Percentiles rank a stretch among this genome's conserved stretches.
phyloP scores from a whole-genome alignment of 2,888 invertebrate species.

The Hedychridium roseum region DNA sequence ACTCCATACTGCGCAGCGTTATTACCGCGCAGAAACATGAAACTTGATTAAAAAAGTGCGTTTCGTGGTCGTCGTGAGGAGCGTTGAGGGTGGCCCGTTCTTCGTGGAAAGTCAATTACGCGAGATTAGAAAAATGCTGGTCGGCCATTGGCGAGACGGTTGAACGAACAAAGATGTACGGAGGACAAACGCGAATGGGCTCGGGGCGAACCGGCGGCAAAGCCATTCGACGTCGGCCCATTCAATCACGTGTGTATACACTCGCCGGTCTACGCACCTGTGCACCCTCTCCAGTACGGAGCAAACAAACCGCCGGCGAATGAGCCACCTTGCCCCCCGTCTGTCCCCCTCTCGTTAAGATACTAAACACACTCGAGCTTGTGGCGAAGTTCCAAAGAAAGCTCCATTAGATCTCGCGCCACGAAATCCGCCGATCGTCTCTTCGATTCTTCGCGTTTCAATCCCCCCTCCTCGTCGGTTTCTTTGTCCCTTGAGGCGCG shows the following conservation, averaged over 20 bases:
- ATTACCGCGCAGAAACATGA: no score
- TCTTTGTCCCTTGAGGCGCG: no score
- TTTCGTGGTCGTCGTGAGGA: no score
- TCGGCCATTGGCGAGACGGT: no score
- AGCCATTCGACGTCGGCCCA: constrained; percentile 13
- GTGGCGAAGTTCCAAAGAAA: constrained; percentile 29
- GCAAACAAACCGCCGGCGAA: constrained; percentile 29
- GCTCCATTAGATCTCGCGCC: constrained; percentile 25
- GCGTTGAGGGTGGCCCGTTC: no score
- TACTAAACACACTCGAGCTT: constrained; percentile 34
- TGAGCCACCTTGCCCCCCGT: constrained; percentile 5
- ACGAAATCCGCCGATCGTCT: no score
- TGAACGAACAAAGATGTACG: background rate
- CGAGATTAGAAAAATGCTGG: no score
- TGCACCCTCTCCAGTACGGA: constrained; percentile 20
- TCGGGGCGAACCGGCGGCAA: background rate
- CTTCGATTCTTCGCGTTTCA: no score
- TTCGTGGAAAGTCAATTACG: no score
- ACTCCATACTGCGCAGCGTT: no score
- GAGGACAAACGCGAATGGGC: background rate
- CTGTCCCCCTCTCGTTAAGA: constrained; percentile 12
- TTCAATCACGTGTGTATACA: constrained; percentile 22
- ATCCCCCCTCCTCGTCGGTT: no score
- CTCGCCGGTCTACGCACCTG: constrained; percentile 12
- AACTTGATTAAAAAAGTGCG: no score